Evolutionary conservation across 2,797 vertebrate species (phyloP), one percentile per base, ranked within the genome.

Genomic region (Microchirus variegatus): DNA sequence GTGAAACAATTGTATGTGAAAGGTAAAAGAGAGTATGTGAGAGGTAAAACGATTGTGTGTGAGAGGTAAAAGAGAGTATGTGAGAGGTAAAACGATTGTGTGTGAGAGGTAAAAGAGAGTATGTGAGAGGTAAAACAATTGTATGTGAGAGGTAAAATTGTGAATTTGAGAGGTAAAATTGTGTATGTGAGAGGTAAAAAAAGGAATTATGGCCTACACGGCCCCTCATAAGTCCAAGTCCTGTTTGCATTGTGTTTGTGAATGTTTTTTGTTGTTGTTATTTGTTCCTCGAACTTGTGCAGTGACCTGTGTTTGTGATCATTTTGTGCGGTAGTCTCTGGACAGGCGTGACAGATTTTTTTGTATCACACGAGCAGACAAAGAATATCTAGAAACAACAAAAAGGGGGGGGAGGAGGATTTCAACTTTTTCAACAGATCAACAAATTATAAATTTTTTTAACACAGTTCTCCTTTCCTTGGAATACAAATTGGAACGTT

Each of bases 361-460:
- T 60, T 8, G 4, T 50, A 48, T 62, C 18, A 8, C 7, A 0
- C 51, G 66, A 68, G 55, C 77, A 79, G 58, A 61, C 59, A 73
- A 73, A 71, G 54, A 77, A 77, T 72, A 76, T 51, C 42, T 31
- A 49, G 44, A 36, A 38, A 52, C 49, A 61, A 46, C 53, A 59
- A 70, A 53, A 37, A 44, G 43, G 31, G 5, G 37, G 11, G 14
- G 49, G 60, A 57, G 51, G 53, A 18, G 43, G 22, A 15, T 42
- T 59, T 61, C 38, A 61, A 61, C 59, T 73, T 53, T 86, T 86
- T 81, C 44, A 85, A 78, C 36, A 70, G 81, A 85, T 82, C 81
- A 87, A 77, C 63, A 50, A 75, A 70, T 84, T 82, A 88, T 73
- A 81, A 82, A 78, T 84, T 87, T 86, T 59, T 85, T n/a, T n/a